Base-by-base conservation (phyloP, 2,113 vertebrate genomes). In the Laterallus jamaicensis region DNA sequence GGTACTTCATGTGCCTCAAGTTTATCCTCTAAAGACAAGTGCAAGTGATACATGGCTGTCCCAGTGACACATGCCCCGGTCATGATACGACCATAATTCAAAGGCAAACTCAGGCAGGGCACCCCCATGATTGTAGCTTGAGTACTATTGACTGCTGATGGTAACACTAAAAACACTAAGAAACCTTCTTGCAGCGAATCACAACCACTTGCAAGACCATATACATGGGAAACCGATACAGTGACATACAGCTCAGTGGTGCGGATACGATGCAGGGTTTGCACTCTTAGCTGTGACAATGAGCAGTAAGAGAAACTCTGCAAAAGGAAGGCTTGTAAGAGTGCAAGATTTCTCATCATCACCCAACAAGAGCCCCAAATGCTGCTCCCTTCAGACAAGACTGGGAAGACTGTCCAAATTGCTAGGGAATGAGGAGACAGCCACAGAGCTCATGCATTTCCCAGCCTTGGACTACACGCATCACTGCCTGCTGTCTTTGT, bases 401-500 rank as follows among this genome's bases (percentile, higher is more conserved):
- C 32, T 62, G 32, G 39, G 32, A 84, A 84, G 26, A 25, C 60
- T 37, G 12, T 58, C 74, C 39, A 37, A n/a, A 74, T 7, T 40
- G 7, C 32, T n/a, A 20, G 26, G 26, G 22, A 88, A 47, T 0
- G 1, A 54, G 25, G 29, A 76, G 42, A 22, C 31, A 56, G 26
- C 12, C 11, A 8, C 18, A 35, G 15, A 70, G 16, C 19, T 70
- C 40, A 21, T 21, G 9, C 0, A 0, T 68, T 86, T 90, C 32
- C 32, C 25, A 9, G 25, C 18, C 59, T 47, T 50, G 74, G 42
- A 19, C 0, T 56, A 39, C 14, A 17, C 3, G 13, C n/a, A 28
- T 56, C 1, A 4, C 17, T 49, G 19, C 17, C 22, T n/a, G 8
- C 20, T n/a, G 18, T 19, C 19, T 44, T 40, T 3, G 1, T 39